phyloP scores from a whole-genome alignment of 2,888 invertebrate genomes.

The Ecliptopera silaceata region DNA sequence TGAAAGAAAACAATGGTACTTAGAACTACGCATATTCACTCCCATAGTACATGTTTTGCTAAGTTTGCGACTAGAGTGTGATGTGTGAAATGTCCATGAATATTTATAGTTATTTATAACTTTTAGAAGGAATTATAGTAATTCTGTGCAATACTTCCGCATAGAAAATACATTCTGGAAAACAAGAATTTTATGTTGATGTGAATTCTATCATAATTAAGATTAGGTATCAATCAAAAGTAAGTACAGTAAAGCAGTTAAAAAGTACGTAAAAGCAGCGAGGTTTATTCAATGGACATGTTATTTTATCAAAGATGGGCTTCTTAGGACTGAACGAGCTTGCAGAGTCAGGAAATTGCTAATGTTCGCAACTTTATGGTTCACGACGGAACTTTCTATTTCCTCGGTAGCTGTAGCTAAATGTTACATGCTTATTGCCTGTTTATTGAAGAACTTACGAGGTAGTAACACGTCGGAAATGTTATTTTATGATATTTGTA shows the following conservation, averaged over 20 bases:
- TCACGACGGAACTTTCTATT: slow-evolving; percentile 23
- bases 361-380: slow-evolving; percentile 27
- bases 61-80: no score
- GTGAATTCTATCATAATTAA: no score
- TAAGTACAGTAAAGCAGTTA: not conserved
- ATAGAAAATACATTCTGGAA: not conserved
- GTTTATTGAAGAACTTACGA: not conserved
- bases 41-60: no score
- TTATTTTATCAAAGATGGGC: slow-evolving; percentile 20
- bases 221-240: no score
- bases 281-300: slow-evolving; percentile 1
- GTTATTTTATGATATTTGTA: not conserved
- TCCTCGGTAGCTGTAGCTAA: slow-evolving; percentile 7
- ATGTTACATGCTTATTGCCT: not conserved
- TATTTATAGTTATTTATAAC: no score
- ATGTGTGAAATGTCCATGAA: no score
- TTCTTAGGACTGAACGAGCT: slow-evolving; percentile 8
- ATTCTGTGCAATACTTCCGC: no score
- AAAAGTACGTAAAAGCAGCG: not conserved
- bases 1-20: no score
- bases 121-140: no score
- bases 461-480: not conserved
- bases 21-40: no score
- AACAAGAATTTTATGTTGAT: not conserved
- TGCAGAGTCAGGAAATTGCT: slow-evolving; percentile 20